Evolutionary conservation across 2,113 vertebrate species (phyloP).

Genomic region (Serilophus lunatus): DNA sequence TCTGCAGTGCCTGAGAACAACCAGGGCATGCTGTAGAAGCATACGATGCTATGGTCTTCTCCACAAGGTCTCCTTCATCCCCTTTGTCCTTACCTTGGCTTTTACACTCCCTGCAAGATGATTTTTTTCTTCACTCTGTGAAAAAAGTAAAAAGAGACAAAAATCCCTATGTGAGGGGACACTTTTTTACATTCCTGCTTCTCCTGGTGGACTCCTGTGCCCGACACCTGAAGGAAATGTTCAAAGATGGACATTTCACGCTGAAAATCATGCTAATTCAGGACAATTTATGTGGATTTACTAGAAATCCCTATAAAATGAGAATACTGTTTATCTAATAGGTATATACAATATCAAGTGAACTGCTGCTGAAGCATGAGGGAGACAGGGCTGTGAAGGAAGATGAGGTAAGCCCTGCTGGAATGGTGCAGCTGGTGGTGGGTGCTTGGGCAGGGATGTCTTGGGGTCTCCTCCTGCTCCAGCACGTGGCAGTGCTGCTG

Average conservation of each 20-base stretch:
- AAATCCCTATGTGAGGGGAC: accelerated
- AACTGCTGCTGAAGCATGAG: accelerated
- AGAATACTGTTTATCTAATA: background rate
- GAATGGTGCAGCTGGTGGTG: background rate
- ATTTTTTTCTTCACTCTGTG: background rate
- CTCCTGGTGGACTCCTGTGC: background rate
- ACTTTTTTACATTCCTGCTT: background rate
- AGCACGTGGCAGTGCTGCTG: accelerated
- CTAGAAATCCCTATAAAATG: background rate
- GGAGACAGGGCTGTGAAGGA: background rate
- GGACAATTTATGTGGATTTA: background rate
- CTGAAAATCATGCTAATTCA: background rate
- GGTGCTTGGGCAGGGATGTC: background rate
- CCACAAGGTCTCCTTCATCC: background rate
- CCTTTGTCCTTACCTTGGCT: accelerated
- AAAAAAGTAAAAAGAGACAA: background rate
- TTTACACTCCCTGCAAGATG: background rate
- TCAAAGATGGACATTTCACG: background rate
- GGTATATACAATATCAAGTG: background rate
- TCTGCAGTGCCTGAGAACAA: background rate
- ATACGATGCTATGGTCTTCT: accelerated
- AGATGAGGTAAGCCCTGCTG: background rate
- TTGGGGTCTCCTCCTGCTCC: accelerated
- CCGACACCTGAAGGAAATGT: background rate
- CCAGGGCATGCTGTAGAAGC: background rate